phyloP scores from a whole-genome alignment of 2,113 vertebrate genomes.

The Hystrix brachyura region DNA sequence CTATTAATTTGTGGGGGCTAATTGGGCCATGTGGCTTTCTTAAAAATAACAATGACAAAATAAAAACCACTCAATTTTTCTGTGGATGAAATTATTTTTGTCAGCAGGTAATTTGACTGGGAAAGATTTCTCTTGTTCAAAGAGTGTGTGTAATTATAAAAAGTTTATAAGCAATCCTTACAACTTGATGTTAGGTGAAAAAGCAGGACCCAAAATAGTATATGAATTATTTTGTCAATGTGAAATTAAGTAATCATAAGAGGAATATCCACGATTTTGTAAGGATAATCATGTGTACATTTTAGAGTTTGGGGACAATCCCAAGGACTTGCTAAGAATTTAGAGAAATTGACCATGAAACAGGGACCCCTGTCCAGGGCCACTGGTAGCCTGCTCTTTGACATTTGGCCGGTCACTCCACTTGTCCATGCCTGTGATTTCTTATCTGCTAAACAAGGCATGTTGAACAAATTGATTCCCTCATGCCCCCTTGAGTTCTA shows the following conservation, averaged over 20 bases:
- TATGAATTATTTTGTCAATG: background rate
- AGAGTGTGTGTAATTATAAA: background rate
- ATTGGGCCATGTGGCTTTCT: background rate
- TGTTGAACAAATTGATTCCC: slow-evolving; percentile 53
- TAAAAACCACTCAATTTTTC: background rate
- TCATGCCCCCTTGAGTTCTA: slow-evolving; percentile 22
- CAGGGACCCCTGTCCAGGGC: background rate
- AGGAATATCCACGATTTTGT: background rate
- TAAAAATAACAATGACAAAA: background rate
- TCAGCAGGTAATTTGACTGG: slow-evolving; percentile 35
- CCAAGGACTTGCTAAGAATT: background rate
- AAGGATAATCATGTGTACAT: background rate
- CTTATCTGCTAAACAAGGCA: slow-evolving; percentile 55
- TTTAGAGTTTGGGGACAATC: background rate
- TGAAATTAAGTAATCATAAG: slow-evolving; percentile 14
- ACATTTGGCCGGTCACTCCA: slow-evolving; percentile 21
- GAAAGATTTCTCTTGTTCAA: slow-evolving; percentile 29
- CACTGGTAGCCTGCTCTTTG: background rate
- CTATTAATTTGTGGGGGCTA: slow-evolving; percentile 47
- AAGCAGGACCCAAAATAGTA: background rate
- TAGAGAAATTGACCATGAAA: background rate
- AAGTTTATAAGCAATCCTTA: background rate
- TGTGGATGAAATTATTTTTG: background rate
- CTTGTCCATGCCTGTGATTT: background rate
- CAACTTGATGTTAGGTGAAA: background rate